phyloP scores from a whole-genome alignment of 1,140 invertebrate genomes.

The Lucilia cuprina region DNA sequence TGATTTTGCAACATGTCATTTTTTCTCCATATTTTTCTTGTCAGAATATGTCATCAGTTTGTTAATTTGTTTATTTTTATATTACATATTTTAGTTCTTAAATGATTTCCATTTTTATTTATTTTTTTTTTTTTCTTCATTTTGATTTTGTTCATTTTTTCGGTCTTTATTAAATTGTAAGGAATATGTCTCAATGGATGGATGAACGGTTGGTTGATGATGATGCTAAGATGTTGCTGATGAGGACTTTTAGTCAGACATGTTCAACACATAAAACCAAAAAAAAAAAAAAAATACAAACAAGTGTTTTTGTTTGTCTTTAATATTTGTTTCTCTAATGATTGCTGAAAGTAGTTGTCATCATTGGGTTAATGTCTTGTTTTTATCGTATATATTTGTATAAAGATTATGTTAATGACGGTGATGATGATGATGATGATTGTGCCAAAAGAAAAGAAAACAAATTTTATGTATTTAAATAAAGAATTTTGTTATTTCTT shows the following conservation, averaged over 20 bases:
- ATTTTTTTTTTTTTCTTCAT: not conserved
- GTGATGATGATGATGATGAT: too few species aligned
- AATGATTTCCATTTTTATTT: not conserved
- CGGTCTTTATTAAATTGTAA: not conserved
- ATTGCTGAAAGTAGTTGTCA: not conserved
- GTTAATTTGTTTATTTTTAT: not conserved
- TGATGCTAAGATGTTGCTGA: not conserved
- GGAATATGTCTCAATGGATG: not conserved
- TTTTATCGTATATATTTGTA: not conserved
- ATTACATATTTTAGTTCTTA: not conserved
- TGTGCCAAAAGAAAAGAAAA: too few species aligned
- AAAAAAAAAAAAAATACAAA: not conserved
- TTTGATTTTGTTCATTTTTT: not conserved
- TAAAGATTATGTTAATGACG: too few species aligned
- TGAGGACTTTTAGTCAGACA: not conserved
- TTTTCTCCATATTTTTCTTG: not conserved
- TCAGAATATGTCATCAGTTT: not conserved
- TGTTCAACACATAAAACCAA: not conserved
- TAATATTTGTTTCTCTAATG: not conserved
- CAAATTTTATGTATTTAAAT: too few species aligned
- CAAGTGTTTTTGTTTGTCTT: not conserved
- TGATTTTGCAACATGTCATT: not conserved
- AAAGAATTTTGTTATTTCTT: too few species aligned
- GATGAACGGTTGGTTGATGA: not conserved
- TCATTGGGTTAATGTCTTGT: not conserved